Evolutionary conservation across 37 sponge, comb jelly and placozoan genomes (phyloP), one percentile per base, ranked within the genome.

Genomic region (Amphimedon queenslandica): DNA sequence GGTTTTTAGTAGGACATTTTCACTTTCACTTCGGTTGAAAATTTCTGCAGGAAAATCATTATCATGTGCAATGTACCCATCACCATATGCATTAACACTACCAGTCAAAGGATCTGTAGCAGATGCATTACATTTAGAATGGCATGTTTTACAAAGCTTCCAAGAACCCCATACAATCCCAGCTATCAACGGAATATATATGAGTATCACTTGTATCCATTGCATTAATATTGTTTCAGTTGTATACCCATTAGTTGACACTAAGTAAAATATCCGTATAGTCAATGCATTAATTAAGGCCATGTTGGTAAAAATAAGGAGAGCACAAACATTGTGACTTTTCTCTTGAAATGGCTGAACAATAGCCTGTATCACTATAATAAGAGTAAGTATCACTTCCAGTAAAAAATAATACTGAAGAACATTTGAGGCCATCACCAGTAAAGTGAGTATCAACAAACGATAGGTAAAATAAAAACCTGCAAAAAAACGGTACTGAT

Each of bases 391-490:
- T 11, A 60, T 11, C 21, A 5, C 61, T n/a, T n/a, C 61, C 23
- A 60, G 5, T 13, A 60, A n/a, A 5, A 25, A 60, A 25, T 60
- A 25, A n/a, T 25, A 60, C 28, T 60, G 61, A 13, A 25, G 27
- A 25, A 25, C 21, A n/a, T 60, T n/a, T 5, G 5, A n/a, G 5
- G 61, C 28, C 27, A 25, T 60, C 23, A 60, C 27, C 27, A 11
- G 8, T 6, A n/a, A 25, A 60, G 21, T 5, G 5, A 25, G 21
- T 6, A 60, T 60, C 28, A 60, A 6, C 61, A 60, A 11, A 60
- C 61, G 61, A 60, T 60, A 60, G 28, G 21, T 5, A 60, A 60
- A 60, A n/a, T n/a, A 60, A 5, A 60, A n/a, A 60, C 61, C 61
- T 60, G 61, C 61, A 60, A 60, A 60, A n/a, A 6, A 60, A 25